Evolutionary conservation across 2,113 vertebrate species (phyloP).

Genomic region (Pteruthius melanotis): DNA sequence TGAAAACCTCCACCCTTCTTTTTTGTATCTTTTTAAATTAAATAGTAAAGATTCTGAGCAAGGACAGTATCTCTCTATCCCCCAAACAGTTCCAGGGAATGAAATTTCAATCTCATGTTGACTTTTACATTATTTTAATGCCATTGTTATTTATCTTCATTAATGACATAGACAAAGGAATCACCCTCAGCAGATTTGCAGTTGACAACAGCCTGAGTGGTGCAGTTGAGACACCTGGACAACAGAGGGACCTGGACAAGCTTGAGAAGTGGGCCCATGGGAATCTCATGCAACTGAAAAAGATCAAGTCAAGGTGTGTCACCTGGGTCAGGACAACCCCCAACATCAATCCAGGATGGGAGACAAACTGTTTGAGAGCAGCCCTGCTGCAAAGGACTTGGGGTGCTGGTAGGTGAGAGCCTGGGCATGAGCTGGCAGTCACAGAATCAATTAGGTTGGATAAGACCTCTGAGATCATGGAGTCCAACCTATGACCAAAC

Average conservation of each 20-base stretch:
- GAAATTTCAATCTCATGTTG: neutral
- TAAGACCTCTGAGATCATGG: neutral
- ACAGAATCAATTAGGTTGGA: neutral
- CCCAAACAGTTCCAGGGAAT: neutral
- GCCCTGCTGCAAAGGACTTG: neutral
- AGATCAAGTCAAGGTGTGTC: neutral
- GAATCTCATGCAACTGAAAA: neutral
- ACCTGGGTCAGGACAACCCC: neutral
- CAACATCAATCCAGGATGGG: neutral
- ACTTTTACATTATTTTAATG: neutral
- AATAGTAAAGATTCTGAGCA: neutral
- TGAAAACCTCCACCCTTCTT: accelerated
- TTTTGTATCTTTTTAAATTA: neutral
- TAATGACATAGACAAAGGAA: neutral
- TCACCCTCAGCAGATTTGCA: neutral
- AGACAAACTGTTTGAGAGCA: neutral
- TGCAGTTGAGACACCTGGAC: neutral
- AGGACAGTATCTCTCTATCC: neutral
- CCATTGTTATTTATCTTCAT: neutral
- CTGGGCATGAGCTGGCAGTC: neutral
- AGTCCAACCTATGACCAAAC: neutral
- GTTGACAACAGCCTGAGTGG: neutral
- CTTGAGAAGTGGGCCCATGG: neutral
- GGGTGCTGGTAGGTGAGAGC: too few relatives aligned
- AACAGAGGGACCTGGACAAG: neutral